Percentiles rank a stretch among this genome's conserved stretches.
phyloP scores from a whole-genome alignment of 1,140 invertebrate species.

The Spodoptera frugiperda region DNA sequence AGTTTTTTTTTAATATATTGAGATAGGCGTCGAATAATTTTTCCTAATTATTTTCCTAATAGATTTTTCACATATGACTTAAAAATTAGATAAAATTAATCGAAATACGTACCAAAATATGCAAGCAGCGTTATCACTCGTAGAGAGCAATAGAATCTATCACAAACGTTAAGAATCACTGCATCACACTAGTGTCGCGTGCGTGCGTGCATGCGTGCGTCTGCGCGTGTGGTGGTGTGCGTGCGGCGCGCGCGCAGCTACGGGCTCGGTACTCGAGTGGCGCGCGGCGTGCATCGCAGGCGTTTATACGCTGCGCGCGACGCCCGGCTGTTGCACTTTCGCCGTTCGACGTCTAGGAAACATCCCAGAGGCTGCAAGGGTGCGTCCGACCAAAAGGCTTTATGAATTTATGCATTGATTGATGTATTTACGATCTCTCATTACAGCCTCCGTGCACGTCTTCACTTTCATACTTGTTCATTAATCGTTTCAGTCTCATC shows the following conservation, averaged over 20 bases:
- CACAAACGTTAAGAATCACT: conserved; percentile 39
- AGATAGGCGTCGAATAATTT: no score
- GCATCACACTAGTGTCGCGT: conserved; percentile 44
- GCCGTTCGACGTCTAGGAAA: conserved; percentile 47
- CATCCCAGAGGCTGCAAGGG: conserved; percentile 36
- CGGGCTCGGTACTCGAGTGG: conserved; percentile 66
- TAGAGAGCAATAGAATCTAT: conserved; percentile 31
- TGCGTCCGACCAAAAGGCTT: neutral
- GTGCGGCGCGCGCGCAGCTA: conserved; percentile 56
- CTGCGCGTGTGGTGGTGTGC: conserved; percentile 21
- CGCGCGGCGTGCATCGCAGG: conserved; percentile 56
- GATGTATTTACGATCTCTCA: conserved; percentile 7
- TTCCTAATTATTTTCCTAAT: no score
- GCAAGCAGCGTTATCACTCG: conserved; percentile 6
- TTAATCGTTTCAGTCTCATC: neutral
- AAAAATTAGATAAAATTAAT: neutral
- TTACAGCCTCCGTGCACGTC: neutral
- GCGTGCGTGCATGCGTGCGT: conserved; percentile 51
- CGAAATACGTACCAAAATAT: conserved; percentile 26
- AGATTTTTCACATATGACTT: no score
- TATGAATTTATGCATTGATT: conserved; percentile 21
- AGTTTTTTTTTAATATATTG: no score
- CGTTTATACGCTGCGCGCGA: conserved; percentile 66
- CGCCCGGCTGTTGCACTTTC: conserved; percentile 66
- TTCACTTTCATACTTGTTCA: neutral